Conservation (phyloP, 2,797 vertebrate species). For the Argya squamiceps region DNA sequence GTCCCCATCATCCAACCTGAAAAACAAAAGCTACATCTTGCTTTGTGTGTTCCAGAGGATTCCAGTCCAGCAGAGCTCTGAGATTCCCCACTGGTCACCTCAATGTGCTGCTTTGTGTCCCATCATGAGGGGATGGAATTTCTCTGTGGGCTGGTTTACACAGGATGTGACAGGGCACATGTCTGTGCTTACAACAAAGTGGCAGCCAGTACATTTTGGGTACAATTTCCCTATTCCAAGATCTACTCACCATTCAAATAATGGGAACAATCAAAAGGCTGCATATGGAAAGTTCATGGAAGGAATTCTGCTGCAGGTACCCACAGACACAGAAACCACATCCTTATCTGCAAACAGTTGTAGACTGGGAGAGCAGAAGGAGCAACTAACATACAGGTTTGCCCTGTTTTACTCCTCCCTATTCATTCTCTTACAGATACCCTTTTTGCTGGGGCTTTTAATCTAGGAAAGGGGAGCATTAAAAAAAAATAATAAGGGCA, state of each 20-base stretch:
- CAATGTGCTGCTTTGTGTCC: background rate
- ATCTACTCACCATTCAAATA: background rate
- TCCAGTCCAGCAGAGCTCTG: background rate
- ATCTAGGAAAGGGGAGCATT: background rate
- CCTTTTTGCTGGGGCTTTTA: background rate
- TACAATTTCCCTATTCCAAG: background rate
- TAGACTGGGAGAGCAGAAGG: background rate
- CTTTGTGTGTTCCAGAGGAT: background rate
- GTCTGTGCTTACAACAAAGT: background rate
- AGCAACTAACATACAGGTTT: background rate
- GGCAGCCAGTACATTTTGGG: background rate
- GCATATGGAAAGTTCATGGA: background rate
- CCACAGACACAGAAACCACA: background rate
- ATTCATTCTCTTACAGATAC: background rate
- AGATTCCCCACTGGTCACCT: background rate
- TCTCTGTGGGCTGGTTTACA: background rate
- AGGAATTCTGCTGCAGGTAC: background rate
- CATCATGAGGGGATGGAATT: background rate
- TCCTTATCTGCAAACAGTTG: background rate
- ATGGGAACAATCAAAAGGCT: background rate
- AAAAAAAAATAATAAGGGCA: background rate
- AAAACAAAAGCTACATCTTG: background rate
- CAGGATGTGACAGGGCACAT: background rate
- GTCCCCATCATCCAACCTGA: slow-evolving; percentile 84
- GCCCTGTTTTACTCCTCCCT: background rate